phyloP scores from a whole-genome alignment of 2,797 vertebrate genomes.

The Fratercula arctica region DNA sequence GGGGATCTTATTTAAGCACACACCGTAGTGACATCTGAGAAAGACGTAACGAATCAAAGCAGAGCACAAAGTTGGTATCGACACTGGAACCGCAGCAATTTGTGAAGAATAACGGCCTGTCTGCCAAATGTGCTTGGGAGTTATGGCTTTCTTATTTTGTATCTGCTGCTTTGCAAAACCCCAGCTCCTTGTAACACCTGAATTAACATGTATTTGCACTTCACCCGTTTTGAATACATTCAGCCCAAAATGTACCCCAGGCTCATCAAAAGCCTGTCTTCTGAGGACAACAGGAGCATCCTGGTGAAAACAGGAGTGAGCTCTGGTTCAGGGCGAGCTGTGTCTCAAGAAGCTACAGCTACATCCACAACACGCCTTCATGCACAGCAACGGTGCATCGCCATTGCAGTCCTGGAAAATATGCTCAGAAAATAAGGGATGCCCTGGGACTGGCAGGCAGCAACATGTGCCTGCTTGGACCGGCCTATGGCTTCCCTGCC shows the following conservation, averaged over 20 bases:
- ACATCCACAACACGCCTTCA: neutral
- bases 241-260: neutral
- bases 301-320: neutral
- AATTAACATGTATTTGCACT: neutral
- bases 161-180: neutral
- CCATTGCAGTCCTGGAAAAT: neutral
- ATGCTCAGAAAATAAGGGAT: neutral
- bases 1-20: slow-evolving; percentile 1
- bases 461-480: neutral
- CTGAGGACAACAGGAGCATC: neutral
- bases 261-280: neutral
- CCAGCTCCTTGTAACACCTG: neutral
- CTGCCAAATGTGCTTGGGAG: neutral
- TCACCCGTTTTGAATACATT: neutral
- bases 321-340: neutral
- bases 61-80: neutral
- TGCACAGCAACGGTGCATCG: fast-evolving
- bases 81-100: neutral
- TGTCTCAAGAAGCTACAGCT: neutral
- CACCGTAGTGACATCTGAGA: slow-evolving; percentile 21
- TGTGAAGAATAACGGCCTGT: neutral
- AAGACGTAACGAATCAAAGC: neutral
- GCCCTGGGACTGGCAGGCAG: neutral
- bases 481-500: neutral
- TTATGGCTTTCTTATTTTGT: neutral